These are phyloP conservation scores for Chlorops oryzae DNA, from an alignment of 1,140 invertebrate genomes.

Conservation along the genomic window DNA sequence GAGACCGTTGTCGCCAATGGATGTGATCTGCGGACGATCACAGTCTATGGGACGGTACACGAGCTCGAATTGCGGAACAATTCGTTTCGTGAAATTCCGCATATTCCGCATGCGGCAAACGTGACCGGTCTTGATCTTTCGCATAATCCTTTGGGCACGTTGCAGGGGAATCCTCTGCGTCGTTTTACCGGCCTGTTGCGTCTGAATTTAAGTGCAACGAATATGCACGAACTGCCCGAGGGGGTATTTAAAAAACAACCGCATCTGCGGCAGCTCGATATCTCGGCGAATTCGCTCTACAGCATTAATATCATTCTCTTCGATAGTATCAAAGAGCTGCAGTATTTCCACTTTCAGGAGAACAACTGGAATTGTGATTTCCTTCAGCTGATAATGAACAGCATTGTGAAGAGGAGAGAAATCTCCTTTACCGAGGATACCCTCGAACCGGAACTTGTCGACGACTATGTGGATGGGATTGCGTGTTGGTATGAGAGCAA, in stretches of 20 bases:
- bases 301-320: constrained; percentile 35
- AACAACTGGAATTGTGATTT: constrained; percentile 46
- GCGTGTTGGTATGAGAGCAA: constrained; percentile 45
- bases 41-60: constrained; percentile 26
- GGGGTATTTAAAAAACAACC: constrained; percentile 39
- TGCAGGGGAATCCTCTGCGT: constrained; percentile 34
- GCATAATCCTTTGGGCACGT: constrained; percentile 35
- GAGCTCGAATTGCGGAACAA: constrained; percentile 43
- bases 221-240: constrained; percentile 33
- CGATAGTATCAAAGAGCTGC: constrained; percentile 35
- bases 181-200: constrained; percentile 30
- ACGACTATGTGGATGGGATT: constrained; percentile 42
- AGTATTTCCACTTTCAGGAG: constrained; percentile 46
- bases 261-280: constrained; percentile 35
- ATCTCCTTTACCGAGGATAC: constrained; percentile 41
- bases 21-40: constrained; percentile 35
- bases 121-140: constrained; percentile 37
- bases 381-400: constrained; percentile 38
- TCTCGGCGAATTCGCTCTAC: constrained; percentile 35
- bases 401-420: constrained; percentile 36
- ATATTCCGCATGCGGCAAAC: constrained; percentile 33
- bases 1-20: constrained; percentile 25
- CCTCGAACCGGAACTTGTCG: constrained; percentile 36
- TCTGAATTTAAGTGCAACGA: constrained; percentile 32
- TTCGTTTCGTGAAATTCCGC: constrained; percentile 36